phyloP scores from a whole-genome alignment of 2,113 vertebrate species.

The Poecilia latipinna region DNA sequence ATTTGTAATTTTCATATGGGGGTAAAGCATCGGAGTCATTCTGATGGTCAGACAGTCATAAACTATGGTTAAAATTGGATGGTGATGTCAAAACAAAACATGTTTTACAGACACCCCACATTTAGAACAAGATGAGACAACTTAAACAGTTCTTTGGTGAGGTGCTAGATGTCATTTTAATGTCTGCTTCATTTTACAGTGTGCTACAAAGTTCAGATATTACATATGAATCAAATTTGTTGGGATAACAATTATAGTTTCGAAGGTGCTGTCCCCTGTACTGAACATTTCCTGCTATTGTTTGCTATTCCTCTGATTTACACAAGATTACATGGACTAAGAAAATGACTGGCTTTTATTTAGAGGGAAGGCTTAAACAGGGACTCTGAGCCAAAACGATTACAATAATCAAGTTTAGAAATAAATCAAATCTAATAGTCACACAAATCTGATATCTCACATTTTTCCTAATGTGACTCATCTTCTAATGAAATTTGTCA shows the following conservation, averaged over 20 bases:
- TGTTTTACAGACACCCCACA: not conserved
- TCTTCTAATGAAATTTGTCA: conserved; percentile 9
- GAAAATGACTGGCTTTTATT: conserved; percentile 45
- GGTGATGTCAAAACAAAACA: not conserved
- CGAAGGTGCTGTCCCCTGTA: not conserved
- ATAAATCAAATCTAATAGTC: conserved; percentile 39
- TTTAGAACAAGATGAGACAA: not conserved
- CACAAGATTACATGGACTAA: not conserved
- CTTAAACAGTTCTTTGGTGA: no score
- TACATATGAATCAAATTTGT: not conserved
- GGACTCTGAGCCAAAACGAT: conserved; percentile 32
- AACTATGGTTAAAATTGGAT: not conserved
- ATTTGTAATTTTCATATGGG: no score
- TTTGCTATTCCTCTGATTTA: not conserved
- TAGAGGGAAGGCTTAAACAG: conserved; percentile 59
- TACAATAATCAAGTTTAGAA: conserved; percentile 21
- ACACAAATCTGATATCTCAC: not conserved
- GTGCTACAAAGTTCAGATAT: not conserved
- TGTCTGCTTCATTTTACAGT: not conserved
- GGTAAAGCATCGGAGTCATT: no score
- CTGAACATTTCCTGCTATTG: not conserved
- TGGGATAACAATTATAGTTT: not conserved
- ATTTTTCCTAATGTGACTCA: conserved; percentile 1
- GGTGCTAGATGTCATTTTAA: no score
- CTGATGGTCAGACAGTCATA: not conserved